Evolutionary conservation across 2,888 invertebrate species (phyloP), one percentile per base, ranked within the genome.

Genomic region (Pilophorus perplexus): DNA sequence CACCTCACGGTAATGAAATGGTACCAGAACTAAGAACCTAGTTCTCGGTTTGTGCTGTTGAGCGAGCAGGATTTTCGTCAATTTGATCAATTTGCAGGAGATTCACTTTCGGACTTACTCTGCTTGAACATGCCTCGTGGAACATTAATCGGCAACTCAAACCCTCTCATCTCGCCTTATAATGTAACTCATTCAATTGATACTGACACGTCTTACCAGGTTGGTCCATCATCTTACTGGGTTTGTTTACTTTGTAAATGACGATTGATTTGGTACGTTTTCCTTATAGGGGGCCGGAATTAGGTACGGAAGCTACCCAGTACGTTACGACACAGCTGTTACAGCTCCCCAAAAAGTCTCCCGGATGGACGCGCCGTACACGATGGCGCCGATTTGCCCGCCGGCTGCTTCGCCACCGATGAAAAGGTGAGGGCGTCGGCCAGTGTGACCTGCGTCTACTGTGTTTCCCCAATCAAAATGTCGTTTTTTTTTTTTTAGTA

Each of bases 121-220:
- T 65, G 65, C 62, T 55, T 68, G 20, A 67, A 69, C 28, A 68
- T 69, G 71, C 69, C 69, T 20, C 60, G 69, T 33, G 68, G 71
- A 37, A 67, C 52, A 42, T 54, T 70, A 14, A 38, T 70, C n/a
- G 70, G 70, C 14, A 70, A 70, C 42, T 46, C 68, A 12, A 70
- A 65, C 28, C 68, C 70, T 4, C 18, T 70, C 8, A 33, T 22
- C 28, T 18, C 27, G 28, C 48, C 44, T n/a, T 68, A 48, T 37
- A 64, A 48, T 65, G 64, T 59, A 22, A 62, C 52, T 42, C 62
- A 55, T 16, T 16, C 64, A 2, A 64, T 54, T 23, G 66, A 66
- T 40, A 28, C 52, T 12, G 65, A 59, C 52, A 20, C 67, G 25
- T 59, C 68, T 25, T 60, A 65, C 60, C 68, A 68, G 66, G 68